Base-by-base conservation (phyloP, 2,797 vertebrate genomes). In the Neoniphon sammara region DNA sequence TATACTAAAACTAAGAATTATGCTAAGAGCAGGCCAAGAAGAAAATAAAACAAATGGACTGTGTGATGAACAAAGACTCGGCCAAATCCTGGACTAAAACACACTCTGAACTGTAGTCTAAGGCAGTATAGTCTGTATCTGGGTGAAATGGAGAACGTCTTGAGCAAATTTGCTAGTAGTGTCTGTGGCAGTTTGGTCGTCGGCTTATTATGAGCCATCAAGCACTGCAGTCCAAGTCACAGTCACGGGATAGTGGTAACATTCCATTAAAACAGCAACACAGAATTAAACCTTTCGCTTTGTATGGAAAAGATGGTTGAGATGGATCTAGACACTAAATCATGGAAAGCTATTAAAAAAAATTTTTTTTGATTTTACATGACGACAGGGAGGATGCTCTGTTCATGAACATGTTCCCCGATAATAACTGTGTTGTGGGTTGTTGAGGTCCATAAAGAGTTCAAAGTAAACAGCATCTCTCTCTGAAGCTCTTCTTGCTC, bases 401-500 rank as follows among this genome's bases (percentile, higher is more conserved):
- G 73, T 71, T 83, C 86, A 59, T 66, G 44, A 27, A 70, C 65
- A 21, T 65, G 70, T 76, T 87, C 71, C 71, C 69, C 73, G 69
- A 71, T 78, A 17, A 59, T 74, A 66, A 77, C 53, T 81, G 70
- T 47, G 9, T 60, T 61, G 80, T 85, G 79, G 72, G 73, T 55
- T 55, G 46, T 78, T 74, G 67, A 70, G 73, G 91, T 93, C 87
- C 78, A 12, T 36, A 54, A 75, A 39, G 65, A 69, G 77, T 82
- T 98, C 95, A 99, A 88, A 99, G 97, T 93, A 99, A 96, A 94
- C 97, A 99, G 85, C 98, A 99, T 81, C 97, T 93, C 86, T 97
- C 96, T 92, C 94, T 97, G 92, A 99, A 96, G 90, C 96, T 97
- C 89, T 97, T 98, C 96, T 99, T 99, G 79, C 93, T 94, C 84